A percentile compares a stretch with the other conserved stretches of the same genome.
Evolutionary conservation across 2,797 vertebrate species (phyloP).

Genomic region (Caiman crocodilus): DNA sequence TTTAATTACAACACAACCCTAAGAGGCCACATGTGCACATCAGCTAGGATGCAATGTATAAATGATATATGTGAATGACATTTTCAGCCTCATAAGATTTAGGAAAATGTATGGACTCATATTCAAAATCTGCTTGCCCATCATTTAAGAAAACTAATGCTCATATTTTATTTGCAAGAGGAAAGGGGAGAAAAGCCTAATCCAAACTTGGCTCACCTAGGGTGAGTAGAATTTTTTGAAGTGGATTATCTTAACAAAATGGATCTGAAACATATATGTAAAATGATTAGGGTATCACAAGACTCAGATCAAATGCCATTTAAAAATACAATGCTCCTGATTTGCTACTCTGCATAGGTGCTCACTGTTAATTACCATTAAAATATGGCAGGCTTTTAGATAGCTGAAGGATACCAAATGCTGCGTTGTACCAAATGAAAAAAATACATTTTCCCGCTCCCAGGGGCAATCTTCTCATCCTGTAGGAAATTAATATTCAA

Average conservation of each 20-base stretch:
- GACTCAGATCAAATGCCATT: neutral
- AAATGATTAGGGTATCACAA: slow-evolving; percentile 12
- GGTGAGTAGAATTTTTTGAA: neutral
- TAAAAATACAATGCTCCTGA: neutral
- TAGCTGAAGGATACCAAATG: slow-evolving; percentile 3
- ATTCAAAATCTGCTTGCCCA: neutral
- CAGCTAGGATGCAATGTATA: neutral
- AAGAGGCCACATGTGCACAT: neutral
- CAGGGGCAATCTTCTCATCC: neutral
- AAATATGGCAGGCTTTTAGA: neutral
- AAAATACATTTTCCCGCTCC: neutral
- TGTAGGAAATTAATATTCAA: slow-evolving; percentile 15
- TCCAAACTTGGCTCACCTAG: neutral
- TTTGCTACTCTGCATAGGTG: neutral
- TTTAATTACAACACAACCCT: neutral
- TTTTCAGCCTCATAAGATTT: slow-evolving; percentile 1
- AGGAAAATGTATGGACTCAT: neutral
- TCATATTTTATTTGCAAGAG: neutral
- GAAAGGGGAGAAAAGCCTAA: neutral
- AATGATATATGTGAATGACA: neutral
- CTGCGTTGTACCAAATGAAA: neutral
- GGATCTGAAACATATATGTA: neutral
- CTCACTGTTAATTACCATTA: neutral
- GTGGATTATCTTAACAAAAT: slow-evolving; percentile 8
- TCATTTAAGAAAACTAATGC: neutral